Base-by-base conservation (phyloP, 2,888 invertebrate species). In the Trissonchulus sp. region DNA sequence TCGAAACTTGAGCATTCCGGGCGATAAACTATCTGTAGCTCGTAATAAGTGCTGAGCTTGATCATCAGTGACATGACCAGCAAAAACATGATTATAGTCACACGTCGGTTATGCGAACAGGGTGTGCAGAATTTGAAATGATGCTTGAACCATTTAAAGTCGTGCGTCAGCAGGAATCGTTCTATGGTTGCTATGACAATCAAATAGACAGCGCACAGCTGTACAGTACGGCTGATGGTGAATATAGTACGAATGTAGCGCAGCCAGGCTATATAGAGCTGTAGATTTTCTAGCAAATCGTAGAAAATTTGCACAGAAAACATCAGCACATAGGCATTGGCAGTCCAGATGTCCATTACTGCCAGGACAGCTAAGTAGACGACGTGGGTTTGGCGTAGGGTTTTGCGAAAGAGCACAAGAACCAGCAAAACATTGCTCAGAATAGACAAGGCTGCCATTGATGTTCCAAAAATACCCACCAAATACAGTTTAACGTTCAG, bases 281-380 rank as follows among this genome's bases (percentile, higher is more conserved):
- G 28, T 15, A 36, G n/a, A 2, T n/a, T 15, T 30, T 37, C 60
- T 28, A 60, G 38, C 2, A n/a, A 2, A 3, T 72, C 73, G 60
- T 30, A 37, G 8, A 30, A 30, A 35, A 72, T 60, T 28, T 60
- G 38, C 2, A 72, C 8, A 3, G 73, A 36, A n/a, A 72, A 63
- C 60, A 72, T 30, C 2, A 72, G 38, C 2, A 72, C 23, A 28
- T 72, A 72, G 28, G 73, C 62, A 48, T 33, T 60, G 38, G 48
- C 73, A 30, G 35, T 18, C 48, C 8, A 38, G 31, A 60, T 60
- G 38, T 72, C 73, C 37, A 72, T 3, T 28, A 72, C 60, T 3
- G 73, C 73, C 62, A 72, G 28, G 15, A 60, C 73, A n/a, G 48
- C 73, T n/a, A 72, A 48, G 33, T 72, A 72, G 38, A 72, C 15